Conservation (phyloP, 2,888 invertebrate genomes). For the Plutella xylostella region DNA sequence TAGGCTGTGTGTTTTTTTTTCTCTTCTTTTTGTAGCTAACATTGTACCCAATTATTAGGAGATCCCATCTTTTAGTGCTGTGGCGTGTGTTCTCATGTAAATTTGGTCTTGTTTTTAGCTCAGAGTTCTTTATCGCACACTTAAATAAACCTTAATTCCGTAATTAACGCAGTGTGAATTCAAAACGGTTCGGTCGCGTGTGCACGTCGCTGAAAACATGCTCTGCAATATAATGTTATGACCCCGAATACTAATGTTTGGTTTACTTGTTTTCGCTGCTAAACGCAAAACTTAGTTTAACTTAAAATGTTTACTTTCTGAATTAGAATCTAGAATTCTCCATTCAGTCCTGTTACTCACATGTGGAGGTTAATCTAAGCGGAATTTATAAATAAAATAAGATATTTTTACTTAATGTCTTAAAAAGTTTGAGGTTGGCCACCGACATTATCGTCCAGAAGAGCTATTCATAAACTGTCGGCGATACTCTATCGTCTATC, state of each 20-base stretch:
- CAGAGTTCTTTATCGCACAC: slow-evolving; percentile 33
- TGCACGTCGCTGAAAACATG: not conserved
- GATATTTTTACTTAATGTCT: no score
- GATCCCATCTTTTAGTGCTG: slow-evolving; percentile 43
- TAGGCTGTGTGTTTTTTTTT: slow-evolving; percentile 29
- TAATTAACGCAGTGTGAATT: slow-evolving; percentile 41
- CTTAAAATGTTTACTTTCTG: no score
- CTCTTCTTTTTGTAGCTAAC: slow-evolving; percentile 2
- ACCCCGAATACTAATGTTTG: no score
- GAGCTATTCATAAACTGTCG: not conserved
- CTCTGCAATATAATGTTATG: not conserved
- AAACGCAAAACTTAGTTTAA: no score
- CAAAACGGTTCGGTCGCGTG: slow-evolving; percentile 20
- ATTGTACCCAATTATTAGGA: slow-evolving; percentile 46
- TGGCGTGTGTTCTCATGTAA: slow-evolving; percentile 50
- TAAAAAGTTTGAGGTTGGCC: not conserved
- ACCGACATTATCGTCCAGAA: not conserved
- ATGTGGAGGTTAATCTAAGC: no score
- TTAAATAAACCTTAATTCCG: slow-evolving; percentile 39
- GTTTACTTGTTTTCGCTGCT: no score
- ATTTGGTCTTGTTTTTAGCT: slow-evolving; percentile 34
- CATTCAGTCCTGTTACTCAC: no score
- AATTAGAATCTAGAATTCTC: no score
- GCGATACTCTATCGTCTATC: slow-evolving; percentile 8
- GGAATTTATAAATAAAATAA: no score